A percentile compares a stretch with the other conserved stretches of the same genome.
phyloP scores from a whole-genome alignment of 2,797 vertebrate genomes.

The Agapornis canus region DNA sequence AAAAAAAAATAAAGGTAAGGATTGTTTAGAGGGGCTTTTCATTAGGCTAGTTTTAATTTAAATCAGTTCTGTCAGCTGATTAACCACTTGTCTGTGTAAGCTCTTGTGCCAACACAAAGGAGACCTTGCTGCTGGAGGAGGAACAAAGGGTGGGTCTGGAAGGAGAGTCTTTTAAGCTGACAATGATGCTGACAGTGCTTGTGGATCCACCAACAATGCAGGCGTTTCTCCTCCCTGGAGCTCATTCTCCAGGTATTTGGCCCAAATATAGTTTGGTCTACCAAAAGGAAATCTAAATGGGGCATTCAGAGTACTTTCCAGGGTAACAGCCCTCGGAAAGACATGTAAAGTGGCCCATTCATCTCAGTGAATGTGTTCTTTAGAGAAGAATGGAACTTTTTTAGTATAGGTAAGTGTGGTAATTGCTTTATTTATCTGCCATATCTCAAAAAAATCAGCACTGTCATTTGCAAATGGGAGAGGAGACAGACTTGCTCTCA shows the following conservation, averaged over 20 bases:
- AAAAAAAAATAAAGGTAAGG: background rate
- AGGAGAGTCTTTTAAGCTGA: background rate
- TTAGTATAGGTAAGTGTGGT: background rate
- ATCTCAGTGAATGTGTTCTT: background rate
- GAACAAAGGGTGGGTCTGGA: background rate
- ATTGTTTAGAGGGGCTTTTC: background rate
- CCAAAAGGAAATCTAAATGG: background rate
- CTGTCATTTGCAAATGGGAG: background rate
- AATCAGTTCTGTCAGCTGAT: background rate
- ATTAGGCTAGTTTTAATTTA: background rate
- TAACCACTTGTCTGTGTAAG: background rate
- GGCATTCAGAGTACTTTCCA: background rate
- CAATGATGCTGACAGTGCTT: background rate
- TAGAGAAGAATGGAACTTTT: background rate
- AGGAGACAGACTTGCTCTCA: background rate
- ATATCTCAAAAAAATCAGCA: background rate
- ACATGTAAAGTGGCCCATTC: background rate
- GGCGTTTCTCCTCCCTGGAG: background rate
- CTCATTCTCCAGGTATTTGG: background rate
- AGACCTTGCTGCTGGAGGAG: background rate
- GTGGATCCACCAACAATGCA: background rate
- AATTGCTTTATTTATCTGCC: background rate
- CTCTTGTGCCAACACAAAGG: background rate
- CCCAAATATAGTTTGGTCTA: background rate
- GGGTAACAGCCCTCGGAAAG: background rate